These are phyloP conservation scores for Tiaroga cobitis DNA, from an alignment of 2,797 vertebrate species.

Conservation along the genomic window DNA sequence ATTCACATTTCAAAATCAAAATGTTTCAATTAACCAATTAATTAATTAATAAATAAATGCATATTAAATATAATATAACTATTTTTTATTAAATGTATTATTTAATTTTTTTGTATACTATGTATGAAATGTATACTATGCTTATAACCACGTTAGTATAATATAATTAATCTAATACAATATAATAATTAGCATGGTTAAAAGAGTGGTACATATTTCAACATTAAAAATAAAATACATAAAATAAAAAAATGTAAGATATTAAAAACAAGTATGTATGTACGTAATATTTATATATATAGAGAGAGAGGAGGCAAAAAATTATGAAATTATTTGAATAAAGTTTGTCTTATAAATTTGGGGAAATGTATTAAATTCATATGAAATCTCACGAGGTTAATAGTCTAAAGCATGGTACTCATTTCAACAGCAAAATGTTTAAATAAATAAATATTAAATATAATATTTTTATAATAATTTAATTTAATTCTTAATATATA, in stretches of 20 bases:
- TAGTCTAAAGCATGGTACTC: background rate
- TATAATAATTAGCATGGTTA: background rate
- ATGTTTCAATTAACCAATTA: too few relatives aligned
- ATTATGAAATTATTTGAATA: background rate
- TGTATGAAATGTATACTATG: too few relatives aligned
- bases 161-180: background rate
- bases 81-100: too few relatives aligned
- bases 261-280: too few relatives aligned
- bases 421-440: background rate
- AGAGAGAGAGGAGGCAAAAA: too few relatives aligned
- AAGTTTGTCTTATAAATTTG: background rate
- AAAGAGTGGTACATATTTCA: background rate
- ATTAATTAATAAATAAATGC: too few relatives aligned
- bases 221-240: background rate
- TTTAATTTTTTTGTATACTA: too few relatives aligned
- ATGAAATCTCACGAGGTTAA: background rate
- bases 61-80: too few relatives aligned
- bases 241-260: too few relatives aligned
- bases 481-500: background rate
- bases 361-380: background rate
- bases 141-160: too few relatives aligned
- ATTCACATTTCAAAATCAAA: too few relatives aligned
- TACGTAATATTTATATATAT: too few relatives aligned
- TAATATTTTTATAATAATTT: background rate
- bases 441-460: background rate